Evolutionary conservation across 1,140 invertebrate genomes (phyloP).

Genomic region (Coptotermes formosanus): DNA sequence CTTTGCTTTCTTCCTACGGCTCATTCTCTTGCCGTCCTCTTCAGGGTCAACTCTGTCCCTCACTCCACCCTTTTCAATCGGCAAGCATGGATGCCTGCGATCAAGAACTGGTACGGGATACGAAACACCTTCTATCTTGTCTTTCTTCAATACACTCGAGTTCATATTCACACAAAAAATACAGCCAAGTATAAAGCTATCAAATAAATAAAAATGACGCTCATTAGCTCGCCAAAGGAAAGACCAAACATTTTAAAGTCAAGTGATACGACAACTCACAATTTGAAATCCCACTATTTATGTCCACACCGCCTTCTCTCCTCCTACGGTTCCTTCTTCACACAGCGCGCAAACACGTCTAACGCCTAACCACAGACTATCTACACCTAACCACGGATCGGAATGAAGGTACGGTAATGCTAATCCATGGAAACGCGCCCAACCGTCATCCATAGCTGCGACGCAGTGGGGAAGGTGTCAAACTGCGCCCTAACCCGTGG

Average conservation of each 20-base stretch:
- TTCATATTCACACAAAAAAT: slow-evolving; percentile 25
- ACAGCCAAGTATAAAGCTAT: neutral
- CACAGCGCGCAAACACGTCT: too few relatives aligned
- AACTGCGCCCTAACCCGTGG: too few relatives aligned
- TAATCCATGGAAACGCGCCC: too few relatives aligned
- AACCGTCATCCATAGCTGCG: too few relatives aligned
- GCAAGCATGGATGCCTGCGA: slow-evolving; percentile 23
- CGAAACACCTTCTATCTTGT: slow-evolving; percentile 21
- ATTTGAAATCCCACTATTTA: slow-evolving; percentile 17
- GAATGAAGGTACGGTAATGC: too few relatives aligned
- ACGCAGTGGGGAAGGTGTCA: too few relatives aligned
- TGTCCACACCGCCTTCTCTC: neutral
- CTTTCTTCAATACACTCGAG: neutral
- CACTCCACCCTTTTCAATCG: neutral
- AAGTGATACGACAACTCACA: neutral
- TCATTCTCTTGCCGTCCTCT: slow-evolving; percentile 52
- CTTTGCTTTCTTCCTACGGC: slow-evolving; percentile 64
- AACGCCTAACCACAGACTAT: too few relatives aligned
- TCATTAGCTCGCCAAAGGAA: neutral
- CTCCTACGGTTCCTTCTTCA: neutral
- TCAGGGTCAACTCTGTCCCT: neutral
- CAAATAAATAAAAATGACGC: neutral
- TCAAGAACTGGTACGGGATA: slow-evolving; percentile 11
- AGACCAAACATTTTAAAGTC: neutral
- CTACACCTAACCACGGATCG: too few relatives aligned